A percentile compares a stretch with the other conserved stretches of the same genome.
Evolutionary conservation across 2,113 vertebrate genomes (phyloP).

Genomic region (Arizona elegans): DNA sequence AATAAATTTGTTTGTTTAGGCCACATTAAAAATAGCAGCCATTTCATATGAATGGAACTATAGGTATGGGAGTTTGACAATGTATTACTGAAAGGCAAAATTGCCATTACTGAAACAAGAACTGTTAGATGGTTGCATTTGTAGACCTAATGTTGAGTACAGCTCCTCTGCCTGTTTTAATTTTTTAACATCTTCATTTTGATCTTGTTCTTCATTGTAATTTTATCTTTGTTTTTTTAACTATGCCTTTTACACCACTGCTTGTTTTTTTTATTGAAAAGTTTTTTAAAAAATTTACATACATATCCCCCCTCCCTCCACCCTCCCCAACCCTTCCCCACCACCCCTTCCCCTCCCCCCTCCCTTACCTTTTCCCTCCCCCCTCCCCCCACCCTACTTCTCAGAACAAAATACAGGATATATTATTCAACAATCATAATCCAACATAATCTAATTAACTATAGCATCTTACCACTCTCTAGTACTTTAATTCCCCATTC

Average conservation of each 20-base stretch:
- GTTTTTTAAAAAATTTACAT: too few species aligned
- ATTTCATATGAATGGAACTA: not conserved
- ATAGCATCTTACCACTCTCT: too few species aligned
- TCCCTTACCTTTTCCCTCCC: too few species aligned
- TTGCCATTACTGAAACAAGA: not conserved
- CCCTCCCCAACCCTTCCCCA: too few species aligned
- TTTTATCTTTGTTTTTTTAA: not conserved
- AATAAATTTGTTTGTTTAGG: not conserved
- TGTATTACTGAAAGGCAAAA: not conserved
- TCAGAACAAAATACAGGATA: too few species aligned
- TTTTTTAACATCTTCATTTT: not conserved
- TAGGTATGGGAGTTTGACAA: not conserved
- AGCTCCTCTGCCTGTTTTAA: not conserved
- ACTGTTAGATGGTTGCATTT: not conserved
- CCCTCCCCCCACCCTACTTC: too few species aligned
- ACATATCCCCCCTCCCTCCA: too few species aligned
- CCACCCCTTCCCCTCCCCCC: too few species aligned
- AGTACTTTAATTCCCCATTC: too few species aligned
- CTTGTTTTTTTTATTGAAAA: not conserved
- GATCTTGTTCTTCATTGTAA: not conserved
- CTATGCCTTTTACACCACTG: too few species aligned
- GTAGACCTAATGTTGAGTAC: not conserved
- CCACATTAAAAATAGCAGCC: not conserved
- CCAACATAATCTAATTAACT: too few species aligned
- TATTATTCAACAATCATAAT: too few species aligned